Conservation (phyloP, 1,140 invertebrate species). For the Caenorhabditis tropicalis region DNA sequence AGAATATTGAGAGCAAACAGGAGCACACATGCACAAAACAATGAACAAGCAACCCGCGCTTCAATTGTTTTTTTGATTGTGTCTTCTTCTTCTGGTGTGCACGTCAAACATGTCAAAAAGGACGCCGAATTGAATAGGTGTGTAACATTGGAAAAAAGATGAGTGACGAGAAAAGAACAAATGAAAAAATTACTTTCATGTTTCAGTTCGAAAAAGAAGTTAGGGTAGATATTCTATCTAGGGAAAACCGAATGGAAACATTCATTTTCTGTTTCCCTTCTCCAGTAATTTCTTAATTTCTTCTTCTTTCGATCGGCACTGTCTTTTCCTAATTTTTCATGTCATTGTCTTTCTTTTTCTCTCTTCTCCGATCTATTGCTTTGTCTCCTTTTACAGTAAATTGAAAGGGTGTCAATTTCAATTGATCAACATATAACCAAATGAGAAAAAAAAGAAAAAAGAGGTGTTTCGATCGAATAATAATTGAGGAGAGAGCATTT, state of each 20-base stretch:
- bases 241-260: no score
- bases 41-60: neutral
- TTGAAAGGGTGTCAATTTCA: neutral
- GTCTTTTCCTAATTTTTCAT: slow-evolving; percentile 8
- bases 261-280: no score
- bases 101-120: slow-evolving; percentile 43
- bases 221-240: no score
- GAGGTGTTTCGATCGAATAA: neutral
- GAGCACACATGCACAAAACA: slow-evolving; percentile 14
- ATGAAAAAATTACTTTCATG: neutral
- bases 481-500: neutral
- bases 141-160: neutral
- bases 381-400: slow-evolving; percentile 6
- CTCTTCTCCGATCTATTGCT: neutral
- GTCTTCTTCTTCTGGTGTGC: slow-evolving; percentile 35
- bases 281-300: neutral
- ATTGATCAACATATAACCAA: neutral
- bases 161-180: neutral
- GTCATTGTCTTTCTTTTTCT: slow-evolving; percentile 7
- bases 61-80: slow-evolving; percentile 37
- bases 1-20: slow-evolving; percentile 26
- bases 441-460: neutral
- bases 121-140: slow-evolving; percentile 29
- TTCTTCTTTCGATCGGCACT: neutral
- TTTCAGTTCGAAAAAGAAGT: neutral